Evolutionary conservation across 2,113 vertebrate genomes (phyloP).

Genomic region (Cinclus cinclus): DNA sequence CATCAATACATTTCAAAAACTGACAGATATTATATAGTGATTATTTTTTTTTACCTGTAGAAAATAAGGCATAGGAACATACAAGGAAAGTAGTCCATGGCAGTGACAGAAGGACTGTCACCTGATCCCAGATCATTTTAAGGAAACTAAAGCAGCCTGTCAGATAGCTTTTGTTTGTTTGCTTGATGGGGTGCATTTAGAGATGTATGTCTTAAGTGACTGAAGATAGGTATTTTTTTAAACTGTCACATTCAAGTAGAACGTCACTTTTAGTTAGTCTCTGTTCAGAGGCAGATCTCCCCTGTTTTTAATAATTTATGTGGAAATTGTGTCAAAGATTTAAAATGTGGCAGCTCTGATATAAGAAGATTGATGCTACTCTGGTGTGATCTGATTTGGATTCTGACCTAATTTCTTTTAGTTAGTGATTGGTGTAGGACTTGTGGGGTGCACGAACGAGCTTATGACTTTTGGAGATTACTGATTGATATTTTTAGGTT

Average conservation of each 20-base stretch:
- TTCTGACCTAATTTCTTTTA: slow-evolving; percentile 49
- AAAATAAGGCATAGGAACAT: background rate
- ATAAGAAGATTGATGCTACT: slow-evolving; percentile 31
- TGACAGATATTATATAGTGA: background rate
- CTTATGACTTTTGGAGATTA: slow-evolving; percentile 45
- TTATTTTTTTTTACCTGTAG: background rate
- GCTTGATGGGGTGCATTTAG: background rate
- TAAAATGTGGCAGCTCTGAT: slow-evolving; percentile 22
- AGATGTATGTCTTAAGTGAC: background rate
- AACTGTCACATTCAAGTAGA: background rate
- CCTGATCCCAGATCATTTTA: background rate
- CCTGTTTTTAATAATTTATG: slow-evolving; percentile 3
- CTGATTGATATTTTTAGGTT: slow-evolving; percentile 40
- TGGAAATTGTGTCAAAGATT: slow-evolving; percentile 6
- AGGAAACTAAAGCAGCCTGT: background rate
- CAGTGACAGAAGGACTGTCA: background rate
- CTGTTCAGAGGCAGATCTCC: background rate
- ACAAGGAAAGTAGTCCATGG: background rate
- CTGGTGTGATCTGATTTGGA: slow-evolving; percentile 18
- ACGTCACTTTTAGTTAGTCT: background rate
- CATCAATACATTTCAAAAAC: background rate
- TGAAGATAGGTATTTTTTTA: background rate
- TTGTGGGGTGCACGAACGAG: background rate
- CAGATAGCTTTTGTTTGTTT: background rate
- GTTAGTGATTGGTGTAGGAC: slow-evolving; percentile 17